Percentiles rank a stretch among this genome's conserved stretches.
Conservation (phyloP, 2,797 vertebrate genomes). For the Melanitta fusca region DNA sequence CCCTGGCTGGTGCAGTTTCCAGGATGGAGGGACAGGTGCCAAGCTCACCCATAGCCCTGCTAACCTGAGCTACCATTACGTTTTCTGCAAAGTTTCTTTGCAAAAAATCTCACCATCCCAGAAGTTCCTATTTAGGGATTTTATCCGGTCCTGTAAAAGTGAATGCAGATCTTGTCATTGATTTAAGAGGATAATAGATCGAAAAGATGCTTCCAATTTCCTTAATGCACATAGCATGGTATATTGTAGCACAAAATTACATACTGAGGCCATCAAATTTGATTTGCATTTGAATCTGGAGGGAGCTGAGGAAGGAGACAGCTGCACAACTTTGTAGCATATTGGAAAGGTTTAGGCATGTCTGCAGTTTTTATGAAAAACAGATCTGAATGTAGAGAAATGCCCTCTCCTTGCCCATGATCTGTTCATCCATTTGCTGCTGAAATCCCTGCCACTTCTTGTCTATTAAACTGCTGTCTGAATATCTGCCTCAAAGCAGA, state of each 20-base stretch:
- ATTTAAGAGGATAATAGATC: conserved; percentile 45
- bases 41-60: not conserved
- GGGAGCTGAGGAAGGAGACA: conserved; percentile 57
- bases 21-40: not conserved
- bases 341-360: not conserved
- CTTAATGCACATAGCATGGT: not conserved
- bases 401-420: not conserved
- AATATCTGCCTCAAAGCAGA: conserved; percentile 20
- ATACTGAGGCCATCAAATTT: conserved; percentile 53
- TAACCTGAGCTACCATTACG: not conserved
- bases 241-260: conserved; percentile 46
- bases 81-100: not conserved
- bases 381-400: conserved; percentile 11
- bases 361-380: not conserved
- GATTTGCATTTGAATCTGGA: conserved; percentile 66
- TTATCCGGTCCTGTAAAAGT: not conserved
- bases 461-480: not conserved
- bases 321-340: conserved; percentile 21
- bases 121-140: not conserved
- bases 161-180: conserved; percentile 8
- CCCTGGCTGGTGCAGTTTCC: not conserved
- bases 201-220: conserved; percentile 30
- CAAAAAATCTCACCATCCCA: not conserved
- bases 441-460: conserved; percentile 12
- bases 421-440: not conserved